Base-by-base conservation (phyloP, 2,113 vertebrate species). In the Otolemur garnettii region DNA sequence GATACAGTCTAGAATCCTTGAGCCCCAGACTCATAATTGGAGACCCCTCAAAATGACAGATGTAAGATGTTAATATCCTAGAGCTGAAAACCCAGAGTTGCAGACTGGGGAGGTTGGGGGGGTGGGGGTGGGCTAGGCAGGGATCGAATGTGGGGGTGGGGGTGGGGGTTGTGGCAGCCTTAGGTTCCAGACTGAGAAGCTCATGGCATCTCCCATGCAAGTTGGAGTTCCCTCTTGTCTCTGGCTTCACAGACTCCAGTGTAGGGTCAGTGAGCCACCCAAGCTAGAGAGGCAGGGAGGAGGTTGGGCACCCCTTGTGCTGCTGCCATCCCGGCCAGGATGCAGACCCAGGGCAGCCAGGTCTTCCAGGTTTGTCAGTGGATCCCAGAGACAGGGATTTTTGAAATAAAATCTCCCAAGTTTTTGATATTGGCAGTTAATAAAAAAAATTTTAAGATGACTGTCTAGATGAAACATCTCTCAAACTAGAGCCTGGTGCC, bases 241-340 rank as follows among this genome's bases (percentile, higher is more conserved):
- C 87, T 60, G 45, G 35, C 33, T 28, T 93, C 2, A 2, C 14
- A 26, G 14, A 7, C n/a, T 7, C 38, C 24, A 17, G 50, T 1
- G 7, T 28, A n/a, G 35, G 68, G 14, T n/a, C 33, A 55, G 72
- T 2, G 69, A 35, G 62, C 26, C 1, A 3, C 9, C 66, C 22
- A 14, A 9, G 33, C 88, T 50, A 45, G 85, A 24, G 15, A 50
- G 84, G 22, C 69, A 10, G 82, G 57, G 24, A 55, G 68, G 79
- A 38, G 18, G 18, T 0, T 2, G 30, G 28, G 35, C 0, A 1
- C 0, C 28, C 1, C 62, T 5, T 0, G 2, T 7, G 35, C 22
- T 42, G 4, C 71, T 0, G 18, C 57, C 75, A 66, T 12, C 50
- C 66, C 60, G 19, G 0, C 26, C 4, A n/a, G 24, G 26, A 18